Evolutionary conservation across 2,888 invertebrate species (phyloP).

Genomic region (Megastigmus dorsalis): DNA sequence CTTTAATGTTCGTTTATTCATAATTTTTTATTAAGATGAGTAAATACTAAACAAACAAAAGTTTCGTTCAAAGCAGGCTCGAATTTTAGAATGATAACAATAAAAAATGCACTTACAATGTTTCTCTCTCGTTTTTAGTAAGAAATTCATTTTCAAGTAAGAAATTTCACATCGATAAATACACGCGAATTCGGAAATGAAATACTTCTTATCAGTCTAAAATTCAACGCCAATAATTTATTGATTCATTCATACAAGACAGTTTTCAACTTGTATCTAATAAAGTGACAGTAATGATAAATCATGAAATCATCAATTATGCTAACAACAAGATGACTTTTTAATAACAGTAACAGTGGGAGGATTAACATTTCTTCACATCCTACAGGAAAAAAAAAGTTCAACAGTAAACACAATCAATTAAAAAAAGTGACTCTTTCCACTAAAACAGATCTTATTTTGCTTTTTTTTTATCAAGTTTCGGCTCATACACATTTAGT

Average conservation of each 20-base stretch:
- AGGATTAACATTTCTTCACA: constrained; percentile 47
- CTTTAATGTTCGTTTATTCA: constrained; percentile 64
- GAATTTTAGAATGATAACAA: constrained; percentile 65
- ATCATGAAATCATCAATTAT: constrained; percentile 47
- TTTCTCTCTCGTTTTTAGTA: no score
- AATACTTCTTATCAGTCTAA: constrained; percentile 52
- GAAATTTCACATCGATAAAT: constrained; percentile 13
- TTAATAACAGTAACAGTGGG: constrained; percentile 50
- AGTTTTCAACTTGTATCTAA: constrained; percentile 46
- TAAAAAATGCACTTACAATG: constrained; percentile 2
- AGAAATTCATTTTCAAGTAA: no score
- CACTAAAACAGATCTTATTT: constrained; percentile 44
- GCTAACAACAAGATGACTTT: constrained; percentile 53
- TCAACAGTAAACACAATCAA: constrained; percentile 48
- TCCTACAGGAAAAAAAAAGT: constrained; percentile 47
- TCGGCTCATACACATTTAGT: constrained; percentile 50
- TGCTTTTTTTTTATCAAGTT: constrained; percentile 35
- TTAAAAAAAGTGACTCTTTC: constrained; percentile 39
- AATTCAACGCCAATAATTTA: constrained; percentile 49
- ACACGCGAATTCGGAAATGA: neutral
- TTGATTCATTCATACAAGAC: constrained; percentile 51
- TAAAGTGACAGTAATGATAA: constrained; percentile 51
- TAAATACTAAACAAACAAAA: constrained; percentile 64
- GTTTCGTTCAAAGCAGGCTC: constrained; percentile 65
- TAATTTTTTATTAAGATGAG: constrained; percentile 61